Conservation (phyloP, 2,888 invertebrate genomes). For the Melinaea marsaeus region DNA sequence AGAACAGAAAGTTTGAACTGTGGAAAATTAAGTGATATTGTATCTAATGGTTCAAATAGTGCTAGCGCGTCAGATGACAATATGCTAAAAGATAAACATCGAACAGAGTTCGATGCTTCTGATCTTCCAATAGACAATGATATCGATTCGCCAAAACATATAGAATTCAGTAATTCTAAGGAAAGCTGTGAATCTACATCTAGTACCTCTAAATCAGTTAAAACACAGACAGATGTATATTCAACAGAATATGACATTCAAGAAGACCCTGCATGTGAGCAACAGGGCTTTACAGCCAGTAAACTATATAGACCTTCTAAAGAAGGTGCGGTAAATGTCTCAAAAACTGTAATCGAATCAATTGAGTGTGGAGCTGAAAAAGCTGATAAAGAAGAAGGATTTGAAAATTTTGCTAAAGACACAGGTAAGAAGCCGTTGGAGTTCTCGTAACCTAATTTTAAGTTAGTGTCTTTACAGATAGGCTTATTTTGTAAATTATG, state of each 20-base stretch:
- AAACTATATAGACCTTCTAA: too few species aligned
- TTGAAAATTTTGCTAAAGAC: constrained; percentile 2
- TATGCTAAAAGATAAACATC: background rate
- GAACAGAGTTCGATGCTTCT: background rate
- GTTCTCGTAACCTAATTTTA: too few species aligned
- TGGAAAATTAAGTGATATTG: background rate
- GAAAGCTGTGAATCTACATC: background rate
- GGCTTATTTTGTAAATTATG: too few species aligned
- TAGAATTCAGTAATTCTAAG: background rate
- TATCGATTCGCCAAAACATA: background rate
- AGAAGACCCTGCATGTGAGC: background rate
- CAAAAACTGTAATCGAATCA: background rate
- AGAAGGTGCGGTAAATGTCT: background rate
- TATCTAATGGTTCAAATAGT: background rate
- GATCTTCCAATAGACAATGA: too few species aligned
- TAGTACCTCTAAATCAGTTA: background rate
- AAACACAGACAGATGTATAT: background rate
- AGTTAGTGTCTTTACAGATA: too few species aligned
- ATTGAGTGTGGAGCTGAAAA: background rate
- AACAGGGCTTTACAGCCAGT: too few species aligned
- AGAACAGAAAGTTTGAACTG: background rate
- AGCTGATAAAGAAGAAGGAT: background rate
- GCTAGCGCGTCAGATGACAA: background rate
- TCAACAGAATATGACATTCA: background rate
- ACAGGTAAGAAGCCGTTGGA: background rate